These are phyloP conservation scores for Meteorus cinctellus DNA, from an alignment of 2,888 invertebrate species.

Conservation along the genomic window DNA sequence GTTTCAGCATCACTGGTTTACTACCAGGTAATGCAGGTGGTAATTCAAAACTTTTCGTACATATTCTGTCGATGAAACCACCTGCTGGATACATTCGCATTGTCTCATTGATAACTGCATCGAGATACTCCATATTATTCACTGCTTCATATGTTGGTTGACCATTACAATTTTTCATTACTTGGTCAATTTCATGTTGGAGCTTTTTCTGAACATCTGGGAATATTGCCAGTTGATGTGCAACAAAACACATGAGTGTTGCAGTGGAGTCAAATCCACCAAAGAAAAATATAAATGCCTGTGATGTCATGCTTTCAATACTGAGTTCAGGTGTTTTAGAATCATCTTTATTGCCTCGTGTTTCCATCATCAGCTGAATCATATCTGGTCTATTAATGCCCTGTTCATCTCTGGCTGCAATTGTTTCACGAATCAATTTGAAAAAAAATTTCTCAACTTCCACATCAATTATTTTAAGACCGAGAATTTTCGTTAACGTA, in stretches of 20 bases:
- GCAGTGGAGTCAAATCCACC: constrained; percentile 58
- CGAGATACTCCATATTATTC: constrained; percentile 61
- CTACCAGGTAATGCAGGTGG: constrained; percentile 61
- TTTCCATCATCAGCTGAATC: constrained; percentile 76
- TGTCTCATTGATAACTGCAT: constrained; percentile 65
- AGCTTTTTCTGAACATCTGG: constrained; percentile 54
- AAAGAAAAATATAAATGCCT: constrained; percentile 67
- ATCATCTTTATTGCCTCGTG: constrained; percentile 45
- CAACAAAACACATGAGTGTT: constrained; percentile 53
- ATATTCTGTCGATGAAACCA: constrained; percentile 74
- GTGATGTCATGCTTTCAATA: constrained; percentile 71
- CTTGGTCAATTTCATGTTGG: constrained; percentile 56
- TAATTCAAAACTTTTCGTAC: constrained; percentile 74
- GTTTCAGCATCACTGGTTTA: constrained; percentile 55
- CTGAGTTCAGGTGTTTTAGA: constrained; percentile 32
- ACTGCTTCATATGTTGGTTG: constrained; percentile 59
- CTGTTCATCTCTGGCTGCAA: constrained; percentile 41
- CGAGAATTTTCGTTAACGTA: constrained; percentile 31
- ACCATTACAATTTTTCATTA: constrained; percentile 45
- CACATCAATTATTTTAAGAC: constrained; percentile 25
- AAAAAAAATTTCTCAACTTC: constrained; percentile 40
- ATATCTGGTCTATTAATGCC: constrained; percentile 73
- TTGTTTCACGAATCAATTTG: constrained; percentile 40
- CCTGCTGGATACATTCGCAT: constrained; percentile 69
- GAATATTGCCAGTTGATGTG: constrained; percentile 53